A percentile compares a stretch with the other conserved stretches of the same genome.
phyloP scores from a whole-genome alignment of 2,888 invertebrate species.

The Zygothrica quintamaculata region DNA sequence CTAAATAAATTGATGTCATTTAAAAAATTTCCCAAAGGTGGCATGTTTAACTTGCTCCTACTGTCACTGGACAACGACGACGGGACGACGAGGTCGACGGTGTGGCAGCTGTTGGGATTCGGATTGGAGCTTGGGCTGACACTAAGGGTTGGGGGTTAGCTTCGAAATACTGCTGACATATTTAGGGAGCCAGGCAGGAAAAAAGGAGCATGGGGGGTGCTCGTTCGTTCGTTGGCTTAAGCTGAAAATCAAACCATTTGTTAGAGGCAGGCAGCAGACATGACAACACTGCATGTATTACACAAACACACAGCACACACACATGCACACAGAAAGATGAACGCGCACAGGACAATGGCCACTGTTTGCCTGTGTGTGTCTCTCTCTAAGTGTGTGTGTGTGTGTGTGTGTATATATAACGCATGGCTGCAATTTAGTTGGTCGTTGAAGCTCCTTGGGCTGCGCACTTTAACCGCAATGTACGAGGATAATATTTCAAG shows the following conservation, averaged over 20 bases:
- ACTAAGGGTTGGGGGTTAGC: slow-evolving; percentile 18
- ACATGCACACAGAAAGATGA: slow-evolving; percentile 26
- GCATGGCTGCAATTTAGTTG: slow-evolving; percentile 72
- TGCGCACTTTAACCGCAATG: slow-evolving; percentile 79
- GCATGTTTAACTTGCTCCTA: slow-evolving; percentile 60
- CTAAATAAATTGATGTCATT: slow-evolving; percentile 77
- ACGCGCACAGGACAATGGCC: slow-evolving; percentile 1
- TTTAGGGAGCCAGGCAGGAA: slow-evolving; percentile 8
- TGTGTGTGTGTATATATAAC: slow-evolving; percentile 59
- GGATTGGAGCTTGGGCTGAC: slow-evolving; percentile 20
- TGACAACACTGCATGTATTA: slow-evolving; percentile 73
- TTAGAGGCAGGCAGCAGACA: slow-evolving; percentile 62
- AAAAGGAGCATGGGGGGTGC: slow-evolving; percentile 1
- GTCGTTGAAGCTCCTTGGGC: slow-evolving; percentile 44
- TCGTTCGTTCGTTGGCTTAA: slow-evolving; percentile 59
- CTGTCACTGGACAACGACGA: slow-evolving; percentile 27
- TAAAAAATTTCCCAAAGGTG: slow-evolving; percentile 76
- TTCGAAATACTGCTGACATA: not conserved
- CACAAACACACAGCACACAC: slow-evolving; percentile 49
- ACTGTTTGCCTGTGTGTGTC: not conserved
- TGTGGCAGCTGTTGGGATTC: slow-evolving; percentile 1
- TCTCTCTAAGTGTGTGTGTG: slow-evolving; percentile 19
- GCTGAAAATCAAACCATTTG: slow-evolving; percentile 78
- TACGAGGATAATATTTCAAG: slow-evolving; percentile 78
- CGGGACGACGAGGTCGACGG: slow-evolving; percentile 5